Base-by-base conservation (phyloP, 2,888 invertebrate species). In the Drosophila paucipuncta region DNA sequence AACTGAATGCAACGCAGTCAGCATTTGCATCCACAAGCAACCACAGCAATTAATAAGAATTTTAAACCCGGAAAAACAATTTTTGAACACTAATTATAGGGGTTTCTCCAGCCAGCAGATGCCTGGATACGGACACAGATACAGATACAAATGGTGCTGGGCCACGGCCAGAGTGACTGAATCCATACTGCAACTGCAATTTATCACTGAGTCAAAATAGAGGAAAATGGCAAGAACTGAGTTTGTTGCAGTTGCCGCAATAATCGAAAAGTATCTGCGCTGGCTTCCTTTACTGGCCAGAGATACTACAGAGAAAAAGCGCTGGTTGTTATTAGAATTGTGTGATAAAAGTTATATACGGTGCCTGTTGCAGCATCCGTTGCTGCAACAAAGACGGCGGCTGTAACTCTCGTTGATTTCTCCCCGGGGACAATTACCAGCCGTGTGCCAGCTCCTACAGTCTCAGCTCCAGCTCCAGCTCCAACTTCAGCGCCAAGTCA, bases 321-420 rank as follows among this genome's bases (percentile, higher is more conserved):
- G 85, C 89, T 83, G 74, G 71, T 68, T 77, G 85, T 68, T 83
- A 78, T 77, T 74, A 90, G 89, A 83, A 83, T 62, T 80, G 86
- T 78, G 58, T 83, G 80, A 74, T 73, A 70, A 82, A 82, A 85
- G 68, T 77, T 65, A 72, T 68, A 73, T 68, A 87, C 73, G 82
- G 16, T 28, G 37, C 73, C 80, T 69, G 70, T 55, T 54, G 58
- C 50, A 50, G 74, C 78, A 81, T 77, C 73, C 65, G 79, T 55
- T 61, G 74, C 50, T 54, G 59, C 37, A 53, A 41, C 79, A 60
- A 41, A 35, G 10, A 57, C 57, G 58, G 50, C 64, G 61, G 62
- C 62, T 68, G 58, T 61, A 57, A 73, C 60, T 58, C 71, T 68
- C 39, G 77, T 73, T 76, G 85, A 84, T 73, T 82, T 84, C 79